Evolutionary conservation across 2,113 vertebrate genomes (phyloP).

Genomic region (Rafetus swinhoei): DNA sequence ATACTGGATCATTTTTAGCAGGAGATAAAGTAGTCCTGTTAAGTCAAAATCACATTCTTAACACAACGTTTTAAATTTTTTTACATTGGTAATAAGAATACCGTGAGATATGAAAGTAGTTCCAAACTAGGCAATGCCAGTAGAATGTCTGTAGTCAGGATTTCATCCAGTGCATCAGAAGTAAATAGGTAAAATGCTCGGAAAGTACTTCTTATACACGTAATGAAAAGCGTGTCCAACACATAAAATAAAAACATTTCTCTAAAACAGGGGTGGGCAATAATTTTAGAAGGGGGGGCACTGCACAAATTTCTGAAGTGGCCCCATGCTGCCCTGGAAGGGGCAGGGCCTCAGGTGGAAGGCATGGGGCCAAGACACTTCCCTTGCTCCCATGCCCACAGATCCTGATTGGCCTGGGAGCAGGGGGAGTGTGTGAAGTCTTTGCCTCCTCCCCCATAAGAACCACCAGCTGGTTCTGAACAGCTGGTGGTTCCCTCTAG

Average conservation of each 20-base stretch:
- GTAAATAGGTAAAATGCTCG: neutral
- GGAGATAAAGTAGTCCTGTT: conserved; percentile 24
- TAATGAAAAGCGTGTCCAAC: conserved; percentile 59
- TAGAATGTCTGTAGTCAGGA: neutral
- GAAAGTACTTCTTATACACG: conserved; percentile 25
- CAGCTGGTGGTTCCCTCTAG: too few relatives aligned
- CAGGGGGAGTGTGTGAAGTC: too few relatives aligned
- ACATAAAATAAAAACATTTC: neutral
- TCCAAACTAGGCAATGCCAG: conserved; percentile 20
- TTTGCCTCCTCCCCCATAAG: too few relatives aligned
- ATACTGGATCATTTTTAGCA: neutral
- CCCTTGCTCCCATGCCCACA: too few relatives aligned
- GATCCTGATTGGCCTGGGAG: too few relatives aligned
- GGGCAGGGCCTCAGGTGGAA: too few relatives aligned
- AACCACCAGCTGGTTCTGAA: too few relatives aligned
- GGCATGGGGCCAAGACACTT: too few relatives aligned
- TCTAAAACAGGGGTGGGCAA: neutral
- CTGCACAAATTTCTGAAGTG: too few relatives aligned
- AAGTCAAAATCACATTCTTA: conserved; percentile 40
- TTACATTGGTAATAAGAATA: neutral
- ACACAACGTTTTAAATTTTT: conserved; percentile 34
- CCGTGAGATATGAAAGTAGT: conserved; percentile 11
- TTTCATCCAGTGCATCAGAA: neutral
- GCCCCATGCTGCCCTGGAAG: too few relatives aligned
- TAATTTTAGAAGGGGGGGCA: too few relatives aligned